Evolutionary conservation across 2,888 invertebrate genomes (phyloP).

Genomic region (Synanthedon tipuliformis): DNA sequence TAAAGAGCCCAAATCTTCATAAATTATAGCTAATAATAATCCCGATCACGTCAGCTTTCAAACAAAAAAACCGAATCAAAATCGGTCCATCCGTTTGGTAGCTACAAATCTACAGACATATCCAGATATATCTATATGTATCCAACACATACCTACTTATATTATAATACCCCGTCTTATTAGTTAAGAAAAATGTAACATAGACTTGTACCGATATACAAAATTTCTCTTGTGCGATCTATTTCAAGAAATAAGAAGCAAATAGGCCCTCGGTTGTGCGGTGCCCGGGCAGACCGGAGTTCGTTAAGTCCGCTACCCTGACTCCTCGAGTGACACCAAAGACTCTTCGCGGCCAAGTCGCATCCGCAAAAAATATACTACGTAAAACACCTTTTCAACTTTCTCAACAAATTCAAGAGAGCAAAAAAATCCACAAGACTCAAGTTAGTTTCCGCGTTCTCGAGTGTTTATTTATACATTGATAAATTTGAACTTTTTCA

Average conservation of each 20-base stretch:
- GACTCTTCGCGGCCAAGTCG: constrained; percentile 48
- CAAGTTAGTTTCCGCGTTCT: constrained; percentile 2
- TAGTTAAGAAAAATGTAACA: too few relatives aligned
- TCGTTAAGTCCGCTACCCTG: constrained; percentile 61
- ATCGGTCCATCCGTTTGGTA: too few relatives aligned
- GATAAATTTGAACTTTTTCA: not conserved
- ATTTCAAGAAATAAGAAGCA: not conserved
- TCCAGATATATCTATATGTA: too few relatives aligned
- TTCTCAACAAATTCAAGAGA: constrained; percentile 17
- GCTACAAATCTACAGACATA: too few relatives aligned
- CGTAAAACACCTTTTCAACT: constrained; percentile 54
- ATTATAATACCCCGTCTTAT: too few relatives aligned
- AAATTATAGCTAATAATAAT: too few relatives aligned
- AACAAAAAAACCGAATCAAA: too few relatives aligned
- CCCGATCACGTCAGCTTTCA: too few relatives aligned
- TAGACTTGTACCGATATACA: too few relatives aligned
- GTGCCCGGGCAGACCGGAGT: constrained; percentile 15
- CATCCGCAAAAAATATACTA: constrained; percentile 47
- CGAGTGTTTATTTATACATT: not conserved
- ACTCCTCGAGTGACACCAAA: constrained; percentile 52
- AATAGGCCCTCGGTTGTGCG: not conserved
- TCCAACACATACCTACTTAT: too few relatives aligned
- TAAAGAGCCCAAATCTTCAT: too few relatives aligned
- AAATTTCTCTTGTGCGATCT: not conserved
- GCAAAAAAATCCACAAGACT: constrained; percentile 4